Percentiles rank a stretch among this genome's conserved stretches.
These are phyloP conservation scores for Chiloscyllium punctatum DNA, from an alignment of 2,797 vertebrate genomes.

Conservation along the genomic window DNA sequence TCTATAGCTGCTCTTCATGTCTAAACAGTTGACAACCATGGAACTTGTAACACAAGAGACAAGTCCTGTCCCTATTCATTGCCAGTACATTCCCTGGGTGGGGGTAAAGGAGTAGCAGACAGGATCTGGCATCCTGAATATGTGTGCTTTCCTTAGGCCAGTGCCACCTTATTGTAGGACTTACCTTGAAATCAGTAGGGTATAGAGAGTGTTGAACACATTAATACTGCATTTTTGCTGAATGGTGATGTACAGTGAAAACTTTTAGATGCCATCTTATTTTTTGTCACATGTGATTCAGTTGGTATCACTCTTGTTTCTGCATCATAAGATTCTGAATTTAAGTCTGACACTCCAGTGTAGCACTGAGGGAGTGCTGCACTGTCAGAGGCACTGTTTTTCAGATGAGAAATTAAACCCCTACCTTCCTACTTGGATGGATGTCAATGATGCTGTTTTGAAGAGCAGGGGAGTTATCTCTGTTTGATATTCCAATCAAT, in stretches of 20 bases:
- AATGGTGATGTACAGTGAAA: not conserved
- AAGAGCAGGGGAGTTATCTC: no score
- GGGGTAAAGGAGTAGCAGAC: not conserved
- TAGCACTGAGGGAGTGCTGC: no score
- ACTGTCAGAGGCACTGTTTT: no score
- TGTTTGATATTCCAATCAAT: no score
- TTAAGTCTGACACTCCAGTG: no score
- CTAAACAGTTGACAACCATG: not conserved
- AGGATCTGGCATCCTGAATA: not conserved
- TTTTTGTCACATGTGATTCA: not conserved
- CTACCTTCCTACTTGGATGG: no score
- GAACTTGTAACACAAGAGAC: not conserved
- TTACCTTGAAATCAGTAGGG: not conserved
- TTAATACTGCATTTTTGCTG: not conserved
- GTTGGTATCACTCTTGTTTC: no score
- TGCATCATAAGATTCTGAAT: no score
- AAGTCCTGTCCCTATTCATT: not conserved
- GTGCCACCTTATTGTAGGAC: not conserved
- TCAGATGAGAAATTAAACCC: no score
- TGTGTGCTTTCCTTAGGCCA: not conserved
- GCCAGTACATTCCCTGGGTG: not conserved
- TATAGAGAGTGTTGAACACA: not conserved
- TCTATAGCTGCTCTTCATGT: not conserved
- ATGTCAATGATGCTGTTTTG: no score
- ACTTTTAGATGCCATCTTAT: not conserved